Conservation (phyloP, 2,888 invertebrate species). For the Drosophila kambysellisi region DNA sequence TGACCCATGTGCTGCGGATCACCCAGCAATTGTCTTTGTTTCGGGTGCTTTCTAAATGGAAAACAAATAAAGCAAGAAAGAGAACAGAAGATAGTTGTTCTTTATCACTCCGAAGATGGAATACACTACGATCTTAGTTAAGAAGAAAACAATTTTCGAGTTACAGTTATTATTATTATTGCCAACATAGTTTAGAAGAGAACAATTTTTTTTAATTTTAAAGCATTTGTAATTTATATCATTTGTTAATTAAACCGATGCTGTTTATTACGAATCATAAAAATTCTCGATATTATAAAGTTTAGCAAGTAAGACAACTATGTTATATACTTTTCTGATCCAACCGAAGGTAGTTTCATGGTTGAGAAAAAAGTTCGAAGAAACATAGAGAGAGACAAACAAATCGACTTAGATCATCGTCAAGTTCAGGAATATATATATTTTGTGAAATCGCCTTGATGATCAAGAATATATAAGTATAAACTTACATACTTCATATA, state of each 20-base stretch:
- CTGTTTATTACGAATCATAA: neutral
- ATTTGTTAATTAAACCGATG: neutral
- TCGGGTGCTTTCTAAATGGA: constrained; percentile 70
- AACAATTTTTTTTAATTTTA: neutral
- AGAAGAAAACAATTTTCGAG: neutral
- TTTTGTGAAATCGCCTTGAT: neutral
- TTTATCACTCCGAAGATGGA: neutral
- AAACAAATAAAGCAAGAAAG: constrained; percentile 65
- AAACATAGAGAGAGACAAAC: neutral
- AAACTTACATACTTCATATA: neutral
- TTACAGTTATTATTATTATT: neutral
- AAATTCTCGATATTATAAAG: neutral
- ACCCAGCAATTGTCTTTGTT: constrained; percentile 72
- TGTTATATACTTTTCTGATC: neutral
- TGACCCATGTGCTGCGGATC: constrained; percentile 71
- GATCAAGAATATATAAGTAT: neutral
- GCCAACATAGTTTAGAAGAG: neutral
- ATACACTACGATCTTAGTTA: constrained; percentile 2
- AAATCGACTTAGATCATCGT: neutral
- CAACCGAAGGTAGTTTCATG: neutral
- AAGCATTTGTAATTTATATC: neutral
- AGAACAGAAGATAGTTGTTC: neutral
- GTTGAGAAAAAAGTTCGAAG: neutral
- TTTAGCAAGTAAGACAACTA: neutral
- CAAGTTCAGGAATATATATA: neutral